phyloP scores from a whole-genome alignment of 2,113 vertebrate species.

The Tachuris rubrigastra region DNA sequence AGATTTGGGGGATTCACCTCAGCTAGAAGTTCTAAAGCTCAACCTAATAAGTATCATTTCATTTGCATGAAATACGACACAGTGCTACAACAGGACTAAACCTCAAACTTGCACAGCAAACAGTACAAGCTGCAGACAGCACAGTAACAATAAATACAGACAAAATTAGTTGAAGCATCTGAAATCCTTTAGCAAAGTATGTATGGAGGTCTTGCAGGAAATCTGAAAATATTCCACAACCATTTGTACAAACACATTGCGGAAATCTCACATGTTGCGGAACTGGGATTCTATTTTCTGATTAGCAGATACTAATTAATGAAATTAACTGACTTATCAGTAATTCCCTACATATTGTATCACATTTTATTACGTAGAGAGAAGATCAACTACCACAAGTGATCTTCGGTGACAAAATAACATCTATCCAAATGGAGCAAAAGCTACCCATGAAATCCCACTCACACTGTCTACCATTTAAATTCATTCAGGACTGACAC shows the following conservation, averaged over 20 bases:
- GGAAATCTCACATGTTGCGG: background rate
- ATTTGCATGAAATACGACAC: background rate
- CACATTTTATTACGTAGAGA: background rate
- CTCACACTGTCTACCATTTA: background rate
- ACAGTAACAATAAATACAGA: background rate
- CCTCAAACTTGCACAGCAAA: background rate
- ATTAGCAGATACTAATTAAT: background rate
- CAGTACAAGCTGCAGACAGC: background rate
- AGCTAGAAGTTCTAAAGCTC: background rate
- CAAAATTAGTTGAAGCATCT: background rate
- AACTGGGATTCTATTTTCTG: background rate
- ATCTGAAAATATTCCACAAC: background rate
- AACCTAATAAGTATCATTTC: background rate
- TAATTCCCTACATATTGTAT: background rate
- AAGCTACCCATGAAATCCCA: background rate
- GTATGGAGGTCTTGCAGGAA: background rate
- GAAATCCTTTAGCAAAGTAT: background rate
- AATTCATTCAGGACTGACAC: background rate
- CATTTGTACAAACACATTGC: background rate
- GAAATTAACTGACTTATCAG: background rate
- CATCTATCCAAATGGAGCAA: background rate
- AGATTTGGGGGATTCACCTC: background rate
- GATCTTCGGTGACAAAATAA: background rate
- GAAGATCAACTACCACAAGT: background rate
- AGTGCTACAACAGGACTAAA: background rate